These are phyloP conservation scores for Pangasius macronema DNA, from an alignment of 2,797 vertebrate species.

Conservation along the genomic window DNA sequence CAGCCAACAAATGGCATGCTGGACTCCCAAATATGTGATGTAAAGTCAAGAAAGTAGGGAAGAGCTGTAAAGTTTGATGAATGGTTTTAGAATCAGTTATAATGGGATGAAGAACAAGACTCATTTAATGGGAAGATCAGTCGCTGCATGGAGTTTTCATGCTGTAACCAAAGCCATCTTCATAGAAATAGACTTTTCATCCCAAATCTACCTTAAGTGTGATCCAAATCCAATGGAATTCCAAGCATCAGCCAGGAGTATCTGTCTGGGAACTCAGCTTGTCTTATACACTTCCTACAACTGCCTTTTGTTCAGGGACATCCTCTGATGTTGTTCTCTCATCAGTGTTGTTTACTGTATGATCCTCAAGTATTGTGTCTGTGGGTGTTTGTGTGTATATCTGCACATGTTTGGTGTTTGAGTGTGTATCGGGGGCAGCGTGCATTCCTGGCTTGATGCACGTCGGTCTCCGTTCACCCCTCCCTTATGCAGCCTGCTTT, in stretches of 20 bases:
- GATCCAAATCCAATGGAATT: slow-evolving; percentile 53
- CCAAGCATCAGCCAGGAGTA: slow-evolving; percentile 51
- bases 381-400: slow-evolving; percentile 37
- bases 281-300: slow-evolving; percentile 39
- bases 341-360: slow-evolving; percentile 53
- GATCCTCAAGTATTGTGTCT: slow-evolving; percentile 32
- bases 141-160: slow-evolving; percentile 42
- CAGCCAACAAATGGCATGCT: slow-evolving; percentile 26
- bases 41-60: slow-evolving; percentile 24
- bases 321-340: slow-evolving; percentile 50
- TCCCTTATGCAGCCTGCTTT: slow-evolving; percentile 54
- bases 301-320: slow-evolving; percentile 43
- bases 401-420: slow-evolving; percentile 44
- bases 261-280: slow-evolving; percentile 50
- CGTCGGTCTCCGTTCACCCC: slow-evolving; percentile 57
- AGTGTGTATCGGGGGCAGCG: slow-evolving; percentile 47
- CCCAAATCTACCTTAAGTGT: slow-evolving; percentile 45
- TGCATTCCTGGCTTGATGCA: slow-evolving; percentile 59
- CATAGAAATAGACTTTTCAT: slow-evolving; percentile 52
- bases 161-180: slow-evolving; percentile 52
- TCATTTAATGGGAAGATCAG: slow-evolving; percentile 31
- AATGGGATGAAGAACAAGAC: slow-evolving; percentile 26
- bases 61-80: slow-evolving; percentile 25
- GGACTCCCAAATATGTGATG: slow-evolving; percentile 29
- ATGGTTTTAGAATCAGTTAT: slow-evolving; percentile 8